These are phyloP conservation scores for Meda fulgida DNA, from an alignment of 2,797 vertebrate genomes.

Conservation along the genomic window DNA sequence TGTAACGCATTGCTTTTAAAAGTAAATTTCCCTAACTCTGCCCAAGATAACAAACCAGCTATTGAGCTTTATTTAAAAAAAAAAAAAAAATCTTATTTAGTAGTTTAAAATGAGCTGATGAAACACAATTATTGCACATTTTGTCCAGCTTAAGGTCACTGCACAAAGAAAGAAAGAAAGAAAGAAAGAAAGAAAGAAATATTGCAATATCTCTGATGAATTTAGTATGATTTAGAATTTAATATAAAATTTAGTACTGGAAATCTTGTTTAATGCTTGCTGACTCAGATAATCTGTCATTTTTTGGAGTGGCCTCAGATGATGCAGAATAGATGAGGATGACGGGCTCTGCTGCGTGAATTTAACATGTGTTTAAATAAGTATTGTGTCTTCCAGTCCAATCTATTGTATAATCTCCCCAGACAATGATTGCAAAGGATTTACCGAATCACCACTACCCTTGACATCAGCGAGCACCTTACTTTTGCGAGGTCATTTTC, in stretches of 20 bases:
- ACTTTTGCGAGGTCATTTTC: not conserved
- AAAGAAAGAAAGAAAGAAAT: not conserved
- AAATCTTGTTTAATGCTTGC: constrained; percentile 3
- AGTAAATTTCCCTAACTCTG: too few relatives aligned
- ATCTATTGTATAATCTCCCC: constrained; percentile 49
- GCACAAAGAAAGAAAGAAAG: not conserved
- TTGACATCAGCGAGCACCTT: not conserved
- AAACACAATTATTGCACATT: not conserved
- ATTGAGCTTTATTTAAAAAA: too few relatives aligned
- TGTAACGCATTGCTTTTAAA: not conserved
- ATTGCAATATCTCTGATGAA: not conserved
- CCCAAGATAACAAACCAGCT: too few relatives aligned
- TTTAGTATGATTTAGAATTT: not conserved
- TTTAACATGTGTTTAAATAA: constrained; percentile 43
- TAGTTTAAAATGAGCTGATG: not conserved
- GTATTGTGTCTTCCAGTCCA: not conserved
- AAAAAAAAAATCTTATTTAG: too few relatives aligned
- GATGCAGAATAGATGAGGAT: constrained; percentile 7
- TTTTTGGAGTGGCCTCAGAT: not conserved
- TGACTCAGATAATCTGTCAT: not conserved
- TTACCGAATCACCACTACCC: not conserved
- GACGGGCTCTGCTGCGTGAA: not conserved
- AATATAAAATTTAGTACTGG: too few relatives aligned
- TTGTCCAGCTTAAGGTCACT: not conserved
- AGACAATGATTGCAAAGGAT: constrained; percentile 38